A percentile compares a stretch with the other conserved stretches of the same genome.
Evolutionary conservation across 1,140 invertebrate species (phyloP).

Genomic region (Eupristina koningsbergeri): DNA sequence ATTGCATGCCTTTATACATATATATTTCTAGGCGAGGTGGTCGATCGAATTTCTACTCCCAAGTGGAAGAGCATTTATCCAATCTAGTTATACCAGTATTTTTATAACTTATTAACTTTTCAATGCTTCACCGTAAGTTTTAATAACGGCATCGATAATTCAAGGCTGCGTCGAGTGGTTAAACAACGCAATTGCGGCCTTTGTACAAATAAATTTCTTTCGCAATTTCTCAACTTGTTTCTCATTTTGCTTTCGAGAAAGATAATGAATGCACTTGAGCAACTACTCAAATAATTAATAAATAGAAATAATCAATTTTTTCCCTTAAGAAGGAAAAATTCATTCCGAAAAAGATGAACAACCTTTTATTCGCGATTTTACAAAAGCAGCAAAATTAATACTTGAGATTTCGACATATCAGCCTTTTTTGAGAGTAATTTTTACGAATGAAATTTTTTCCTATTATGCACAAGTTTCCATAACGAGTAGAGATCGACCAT

Average conservation of each 20-base stretch:
- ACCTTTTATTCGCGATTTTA: not conserved
- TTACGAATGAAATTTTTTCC: not conserved
- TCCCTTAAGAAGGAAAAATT: constrained; percentile 11
- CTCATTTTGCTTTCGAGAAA: not conserved
- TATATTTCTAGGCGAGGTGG: constrained; percentile 29
- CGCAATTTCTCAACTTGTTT: not conserved
- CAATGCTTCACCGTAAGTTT: not conserved
- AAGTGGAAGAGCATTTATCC: constrained; percentile 21
- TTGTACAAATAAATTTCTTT: not conserved
- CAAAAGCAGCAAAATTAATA: constrained; percentile 12
- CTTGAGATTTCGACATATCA: not conserved
- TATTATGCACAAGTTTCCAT: constrained; percentile 16
- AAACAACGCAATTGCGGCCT: not conserved
- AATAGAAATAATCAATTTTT: not conserved
- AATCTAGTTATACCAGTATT: constrained; percentile 12
- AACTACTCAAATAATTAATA: not conserved
- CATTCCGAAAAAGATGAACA: not conserved
- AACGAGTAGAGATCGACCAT: constrained; percentile 45
- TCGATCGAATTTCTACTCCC: constrained; percentile 38
- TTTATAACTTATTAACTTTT: constrained; percentile 7
- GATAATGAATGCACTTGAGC: not conserved
- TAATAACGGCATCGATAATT: not conserved
- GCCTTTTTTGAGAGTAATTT: not conserved
- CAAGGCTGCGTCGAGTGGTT: not conserved
- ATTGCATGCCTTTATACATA: constrained; percentile 38